Evolutionary conservation across 1,140 invertebrate species (phyloP), one percentile per base, ranked within the genome.

Genomic region (Achroia grisella): DNA sequence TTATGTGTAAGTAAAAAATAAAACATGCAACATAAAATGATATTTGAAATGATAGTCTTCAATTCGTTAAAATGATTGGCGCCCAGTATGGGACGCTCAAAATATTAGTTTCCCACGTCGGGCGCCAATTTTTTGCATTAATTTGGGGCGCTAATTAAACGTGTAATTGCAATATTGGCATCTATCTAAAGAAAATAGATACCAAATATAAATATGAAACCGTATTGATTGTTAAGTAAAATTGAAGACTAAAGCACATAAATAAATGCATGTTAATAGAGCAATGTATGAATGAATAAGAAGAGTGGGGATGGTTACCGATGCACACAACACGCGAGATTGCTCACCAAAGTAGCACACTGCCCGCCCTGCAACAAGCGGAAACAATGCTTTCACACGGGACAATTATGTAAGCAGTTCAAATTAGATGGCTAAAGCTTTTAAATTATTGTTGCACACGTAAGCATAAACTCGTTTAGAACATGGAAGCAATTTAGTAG

Each of bases 321-420:
- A 93, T 93, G 92, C 92, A 93, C 92, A 94, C 92, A 93, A 93
- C 91, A 93, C 92, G 92, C 92, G 90, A 90, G 90, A 93, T 93
- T 93, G 92, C 93, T 94, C 92, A 93, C 92, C 92, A 93, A 90
- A 92, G 93, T 92, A 90, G 91, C 92, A 90, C 93, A 94, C 76
- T 84, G 76, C 64, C 76, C 78, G 68, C 80, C 80, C 80, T 84
- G 80, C 72, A 84, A 84, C 80, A 84, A 84, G 77, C 79, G 66
- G 60, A 91, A 91, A 93, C 89, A 91, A 90, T 89, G 92, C 90
- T 90, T 91, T 91, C 88, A 92, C 71, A 72, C 70, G 51, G 59
- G 54, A 48, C 44, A 23, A 23, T 23, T 23, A 3, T 54, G 45
- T 27, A 56, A 54, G 56, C 61, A 41, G 35, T 28, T 48, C 44